Evolutionary conservation across 2,113 vertebrate species (phyloP).

Genomic region (Lonchura striata): DNA sequence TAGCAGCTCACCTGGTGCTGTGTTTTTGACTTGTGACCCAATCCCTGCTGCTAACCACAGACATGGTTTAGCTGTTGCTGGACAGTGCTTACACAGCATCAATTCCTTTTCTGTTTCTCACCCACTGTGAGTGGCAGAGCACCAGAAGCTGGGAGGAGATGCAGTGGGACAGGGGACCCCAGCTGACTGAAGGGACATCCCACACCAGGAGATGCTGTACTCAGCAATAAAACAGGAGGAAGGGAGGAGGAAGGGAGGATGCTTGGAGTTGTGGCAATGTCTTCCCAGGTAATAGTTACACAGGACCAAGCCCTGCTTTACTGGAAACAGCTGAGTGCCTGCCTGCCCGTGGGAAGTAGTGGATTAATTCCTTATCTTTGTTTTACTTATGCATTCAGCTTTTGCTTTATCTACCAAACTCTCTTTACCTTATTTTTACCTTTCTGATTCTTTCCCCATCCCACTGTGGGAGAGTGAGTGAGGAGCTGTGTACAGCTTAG

Average conservation of each 20-base stretch:
- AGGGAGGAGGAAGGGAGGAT: background rate
- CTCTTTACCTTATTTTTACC: background rate
- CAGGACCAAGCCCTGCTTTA: background rate
- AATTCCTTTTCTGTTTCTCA: background rate
- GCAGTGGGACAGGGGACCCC: background rate
- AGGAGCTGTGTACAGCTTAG: background rate
- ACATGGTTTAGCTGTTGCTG: background rate
- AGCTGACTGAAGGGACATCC: background rate
- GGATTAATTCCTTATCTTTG: background rate
- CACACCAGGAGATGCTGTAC: background rate
- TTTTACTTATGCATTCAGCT: background rate
- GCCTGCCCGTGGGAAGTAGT: background rate
- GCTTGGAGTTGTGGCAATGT: background rate
- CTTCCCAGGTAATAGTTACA: background rate
- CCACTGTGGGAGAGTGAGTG: background rate
- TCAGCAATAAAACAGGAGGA: background rate
- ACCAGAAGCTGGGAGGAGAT: background rate
- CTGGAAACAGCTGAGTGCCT: background rate
- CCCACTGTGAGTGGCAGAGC: rapidly evolving
- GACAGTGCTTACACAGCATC: background rate
- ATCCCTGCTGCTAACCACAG: background rate
- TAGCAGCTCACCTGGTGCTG: background rate
- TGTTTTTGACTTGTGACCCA: background rate
- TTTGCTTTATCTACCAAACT: background rate
- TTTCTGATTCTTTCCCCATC: background rate